Evolutionary conservation across 2,113 vertebrate genomes (phyloP), one percentile per base, ranked within the genome.

Genomic region (Amphilophus citrinellus): DNA sequence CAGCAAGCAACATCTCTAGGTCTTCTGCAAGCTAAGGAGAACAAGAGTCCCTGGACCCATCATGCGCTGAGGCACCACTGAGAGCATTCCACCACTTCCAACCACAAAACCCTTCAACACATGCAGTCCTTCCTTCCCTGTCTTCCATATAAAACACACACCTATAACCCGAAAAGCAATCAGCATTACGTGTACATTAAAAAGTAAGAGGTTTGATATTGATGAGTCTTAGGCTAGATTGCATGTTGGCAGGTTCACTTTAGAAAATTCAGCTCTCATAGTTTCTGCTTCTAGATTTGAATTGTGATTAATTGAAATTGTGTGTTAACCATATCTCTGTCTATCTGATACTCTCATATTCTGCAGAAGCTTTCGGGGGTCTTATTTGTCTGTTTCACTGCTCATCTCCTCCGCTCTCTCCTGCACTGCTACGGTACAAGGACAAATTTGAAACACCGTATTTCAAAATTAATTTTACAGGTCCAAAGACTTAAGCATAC

Each of bases 371-470:
- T 2, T 44, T 44, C 24, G 3, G 8, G 14, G 37, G n/a, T 24
- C 44, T 47, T 15, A 47, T 14, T 15, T 47, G 44, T 47, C 4
- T 27, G 2, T 10, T 44, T 66, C 39, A 44, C 9, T 44, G 4
- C 2, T 66, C 37, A 24, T 66, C 39, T 47, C n/a, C n/a, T 58
- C n/a, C n/a, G n/a, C 57, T 11, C n/a, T 58, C 65, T 68, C 10
- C 65, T 44, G 37, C 2, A 2, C 0, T 44, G 13, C n/a, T 47
- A 9, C 8, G 2, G 22, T 42, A 2, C 0, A 30, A 50, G 15
- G 5, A 47, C 42, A 30, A 4, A 3, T 71, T 71, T 71, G 50
- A 4, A 50, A 24, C 3, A 50, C 6, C 9, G 17, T 50, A 50
- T 71, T 71, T 50, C 18, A 71, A 18, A 50, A 71, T 50, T 27